A percentile compares a stretch with the other conserved stretches of the same genome.
These are phyloP conservation scores for Zygaena filipendulae DNA, from an alignment of 2,888 invertebrate species.

Conservation along the genomic window DNA sequence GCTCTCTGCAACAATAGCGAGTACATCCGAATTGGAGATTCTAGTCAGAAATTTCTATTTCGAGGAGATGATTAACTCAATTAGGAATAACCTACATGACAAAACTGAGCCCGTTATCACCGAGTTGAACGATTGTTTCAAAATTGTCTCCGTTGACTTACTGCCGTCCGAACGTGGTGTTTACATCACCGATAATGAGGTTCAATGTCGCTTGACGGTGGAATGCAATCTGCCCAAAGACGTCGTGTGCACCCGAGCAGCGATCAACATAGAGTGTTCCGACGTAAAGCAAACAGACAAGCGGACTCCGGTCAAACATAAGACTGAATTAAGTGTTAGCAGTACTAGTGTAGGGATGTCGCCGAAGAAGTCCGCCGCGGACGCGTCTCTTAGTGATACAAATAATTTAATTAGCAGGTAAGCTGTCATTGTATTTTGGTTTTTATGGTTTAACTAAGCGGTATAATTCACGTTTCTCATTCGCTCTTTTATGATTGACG, in stretches of 20 bases:
- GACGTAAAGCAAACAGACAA: slow-evolving; percentile 38
- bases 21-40: slow-evolving; percentile 79
- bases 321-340: slow-evolving; percentile 59
- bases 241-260: slow-evolving; percentile 71
- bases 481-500: no score
- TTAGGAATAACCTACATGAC: slow-evolving; percentile 56
- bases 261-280: slow-evolving; percentile 72
- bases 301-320: slow-evolving; percentile 46
- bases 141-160: slow-evolving; percentile 61
- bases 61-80: slow-evolving; percentile 82
- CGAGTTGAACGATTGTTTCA: slow-evolving; percentile 67
- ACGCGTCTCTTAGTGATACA: slow-evolving; percentile 28
- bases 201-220: slow-evolving; percentile 43
- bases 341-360: slow-evolving; percentile 36
- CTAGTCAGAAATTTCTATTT: slow-evolving; percentile 81
- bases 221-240: slow-evolving; percentile 71
- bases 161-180: slow-evolving; percentile 65
- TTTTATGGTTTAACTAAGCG: no score
- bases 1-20: slow-evolving; percentile 82
- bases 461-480: no score
- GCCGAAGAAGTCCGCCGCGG: slow-evolving; percentile 36
- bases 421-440: slow-evolving; percentile 15
- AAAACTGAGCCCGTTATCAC: slow-evolving; percentile 57
- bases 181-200: slow-evolving; percentile 53
- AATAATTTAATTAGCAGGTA: slow-evolving; percentile 46